Conservation (phyloP, 53 echinoderm and acorn worm species). For the Holothuria scabra region DNA sequence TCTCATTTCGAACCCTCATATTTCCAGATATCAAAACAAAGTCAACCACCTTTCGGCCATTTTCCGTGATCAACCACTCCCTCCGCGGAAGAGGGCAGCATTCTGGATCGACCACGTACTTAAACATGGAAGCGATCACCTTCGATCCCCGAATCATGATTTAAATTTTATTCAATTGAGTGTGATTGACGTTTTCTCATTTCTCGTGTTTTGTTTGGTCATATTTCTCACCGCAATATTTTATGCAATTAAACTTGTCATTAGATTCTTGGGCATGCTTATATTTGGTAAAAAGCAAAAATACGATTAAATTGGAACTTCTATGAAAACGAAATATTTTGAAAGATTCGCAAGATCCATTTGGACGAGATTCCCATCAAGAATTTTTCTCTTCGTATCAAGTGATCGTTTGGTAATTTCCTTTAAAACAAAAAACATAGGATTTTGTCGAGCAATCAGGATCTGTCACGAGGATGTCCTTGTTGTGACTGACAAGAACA, state of each 20-base stretch:
- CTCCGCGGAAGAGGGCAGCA: too few relatives aligned
- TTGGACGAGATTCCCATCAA: too few relatives aligned
- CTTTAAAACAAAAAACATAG: too few relatives aligned
- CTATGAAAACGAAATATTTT: too few relatives aligned
- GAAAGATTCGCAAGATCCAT: too few relatives aligned
- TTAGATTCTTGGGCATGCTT: neutral
- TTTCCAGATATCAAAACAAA: neutral
- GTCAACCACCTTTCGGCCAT: neutral
- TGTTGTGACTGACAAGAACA: too few relatives aligned
- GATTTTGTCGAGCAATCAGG: too few relatives aligned
- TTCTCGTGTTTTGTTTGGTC: neutral
- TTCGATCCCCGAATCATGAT: constrained; percentile 11
- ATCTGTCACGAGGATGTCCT: too few relatives aligned
- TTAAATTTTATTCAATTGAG: neutral
- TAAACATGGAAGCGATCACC: neutral
- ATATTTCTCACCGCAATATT: neutral
- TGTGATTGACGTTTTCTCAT: neutral
- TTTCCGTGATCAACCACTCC: neutral
- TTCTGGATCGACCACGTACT: too few relatives aligned
- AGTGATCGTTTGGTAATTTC: too few relatives aligned
- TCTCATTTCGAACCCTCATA: too few relatives aligned
- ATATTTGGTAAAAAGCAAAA: neutral
- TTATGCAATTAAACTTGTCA: neutral
- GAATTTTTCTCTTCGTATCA: too few relatives aligned
- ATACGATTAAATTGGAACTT: neutral